Evolutionary conservation across 2,113 vertebrate species (phyloP), one percentile per base, ranked within the genome.

Genomic region (Anolis carolinensis): DNA sequence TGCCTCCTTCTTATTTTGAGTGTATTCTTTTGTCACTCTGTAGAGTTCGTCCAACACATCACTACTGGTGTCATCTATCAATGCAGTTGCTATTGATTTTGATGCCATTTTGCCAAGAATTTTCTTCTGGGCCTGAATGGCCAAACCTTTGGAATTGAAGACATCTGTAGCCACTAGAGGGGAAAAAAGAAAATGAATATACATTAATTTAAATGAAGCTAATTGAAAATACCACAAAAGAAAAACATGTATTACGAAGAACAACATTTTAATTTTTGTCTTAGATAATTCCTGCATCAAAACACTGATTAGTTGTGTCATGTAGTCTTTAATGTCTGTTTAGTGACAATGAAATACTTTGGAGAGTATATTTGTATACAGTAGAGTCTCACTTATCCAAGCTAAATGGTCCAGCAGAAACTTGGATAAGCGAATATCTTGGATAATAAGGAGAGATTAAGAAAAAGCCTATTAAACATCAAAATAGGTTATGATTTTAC

Each of bases 101-200:
- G 96, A 97, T 7, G 96, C 97, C 97, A 97, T 97, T 91, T 97
- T 97, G 83, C 97, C 97, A 90, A 98, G 96, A 85, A 98, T 97
- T 93, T 98, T 98, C 94, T 98, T 98, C 83, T 98, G 97, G 55
- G 96, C 97, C 96, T 98, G 96, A 92, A 98, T 96, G 85, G 97
- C 97, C 97, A 98, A 93, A 90, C 95, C 96, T 95, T 98, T 98
- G 62, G 97, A 97, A 92, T 95, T 98, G 94, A 98, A 98, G 90
- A 96, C 94, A 96, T 98, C 97, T 88, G 96, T 96, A 86, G 96
- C 95, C 96, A 96, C 96, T 97, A 7, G 52, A 79, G 75, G 88
- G 8, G 30, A 27, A 68, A n/a, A 20, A 34, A 74, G 27, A 50
- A 67, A 55, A 75, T 93, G 48, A 95, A 1, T 92, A 91, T 25